Evolutionary conservation across 2,888 invertebrate species (phyloP).

Genomic region (Noctua fimbriata): DNA sequence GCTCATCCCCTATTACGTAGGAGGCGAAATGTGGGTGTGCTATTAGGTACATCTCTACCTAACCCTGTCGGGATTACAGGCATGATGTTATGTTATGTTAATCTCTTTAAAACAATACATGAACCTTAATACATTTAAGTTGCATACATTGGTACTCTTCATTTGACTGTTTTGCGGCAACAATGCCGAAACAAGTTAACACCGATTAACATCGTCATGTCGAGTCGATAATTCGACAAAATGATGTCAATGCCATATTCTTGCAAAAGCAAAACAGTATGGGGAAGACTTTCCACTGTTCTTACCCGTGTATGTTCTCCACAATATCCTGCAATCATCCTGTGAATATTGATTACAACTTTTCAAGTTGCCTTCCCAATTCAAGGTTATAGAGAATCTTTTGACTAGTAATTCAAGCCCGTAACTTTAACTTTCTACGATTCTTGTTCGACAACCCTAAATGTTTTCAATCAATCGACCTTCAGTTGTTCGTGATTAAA

Average conservation of each 20-base stretch:
- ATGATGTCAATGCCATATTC: conserved; percentile 32
- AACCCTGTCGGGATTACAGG: too few species aligned
- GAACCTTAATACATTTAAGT: background rate
- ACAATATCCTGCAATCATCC: background rate
- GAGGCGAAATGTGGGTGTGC: too few species aligned
- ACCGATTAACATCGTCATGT: conserved; percentile 29
- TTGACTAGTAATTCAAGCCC: background rate
- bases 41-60: too few species aligned
- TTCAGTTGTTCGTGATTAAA: conserved; percentile 37
- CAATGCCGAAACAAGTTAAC: conserved; percentile 39
- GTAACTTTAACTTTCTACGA: conserved; percentile 6
- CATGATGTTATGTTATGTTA: background rate
- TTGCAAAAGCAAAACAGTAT: conserved; percentile 10
- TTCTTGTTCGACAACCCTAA: conserved; percentile 3
- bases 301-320: background rate
- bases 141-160: background rate
- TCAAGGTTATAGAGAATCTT: conserved; percentile 1
- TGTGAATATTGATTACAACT: background rate
- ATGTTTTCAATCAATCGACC: conserved; percentile 18
- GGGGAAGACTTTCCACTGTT: background rate
- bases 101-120: background rate
- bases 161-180: background rate
- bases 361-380: background rate
- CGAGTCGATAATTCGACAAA: conserved; percentile 29
- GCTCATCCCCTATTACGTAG: too few species aligned